These are phyloP conservation scores for Brachyrhaphis roseni DNA, from an alignment of 2,797 vertebrate genomes.

Conservation along the genomic window DNA sequence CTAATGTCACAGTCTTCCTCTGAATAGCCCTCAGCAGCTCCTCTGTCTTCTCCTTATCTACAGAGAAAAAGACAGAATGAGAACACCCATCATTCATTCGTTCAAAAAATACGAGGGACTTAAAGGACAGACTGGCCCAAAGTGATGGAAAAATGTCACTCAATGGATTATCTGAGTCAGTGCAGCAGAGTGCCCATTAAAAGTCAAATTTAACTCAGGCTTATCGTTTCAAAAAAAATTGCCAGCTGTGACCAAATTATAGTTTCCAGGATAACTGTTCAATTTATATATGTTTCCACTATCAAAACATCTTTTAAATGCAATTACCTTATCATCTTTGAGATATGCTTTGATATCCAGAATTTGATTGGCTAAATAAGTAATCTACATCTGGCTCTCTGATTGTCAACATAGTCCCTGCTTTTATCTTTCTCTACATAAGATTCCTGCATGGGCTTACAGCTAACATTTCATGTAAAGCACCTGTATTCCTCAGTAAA, in stretches of 20 bases:
- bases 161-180: slow-evolving; percentile 22
- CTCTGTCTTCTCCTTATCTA: slow-evolving; percentile 77
- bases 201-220: not conserved
- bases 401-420: not conserved
- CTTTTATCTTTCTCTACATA: not conserved
- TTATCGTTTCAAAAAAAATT: not conserved
- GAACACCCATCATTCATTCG: slow-evolving; percentile 48
- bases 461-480: not conserved
- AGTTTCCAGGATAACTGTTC: not conserved
- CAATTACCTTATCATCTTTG: not conserved
- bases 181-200: not conserved
- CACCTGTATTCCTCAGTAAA: not conserved
- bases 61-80: slow-evolving; percentile 54
- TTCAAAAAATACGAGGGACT: slow-evolving; percentile 9
- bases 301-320: not conserved
- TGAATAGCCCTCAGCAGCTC: slow-evolving; percentile 90
- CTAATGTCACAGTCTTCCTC: slow-evolving; percentile 84
- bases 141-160: slow-evolving; percentile 31
- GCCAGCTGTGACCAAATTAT: not conserved
- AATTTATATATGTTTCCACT: not conserved
- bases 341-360: not conserved
- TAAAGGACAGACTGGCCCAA: slow-evolving; percentile 28
- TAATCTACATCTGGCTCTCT: not conserved
- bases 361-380: not conserved
- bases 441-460: not conserved